phyloP scores from a whole-genome alignment of 2,888 invertebrate genomes.

The Boloria euphrosyne region DNA sequence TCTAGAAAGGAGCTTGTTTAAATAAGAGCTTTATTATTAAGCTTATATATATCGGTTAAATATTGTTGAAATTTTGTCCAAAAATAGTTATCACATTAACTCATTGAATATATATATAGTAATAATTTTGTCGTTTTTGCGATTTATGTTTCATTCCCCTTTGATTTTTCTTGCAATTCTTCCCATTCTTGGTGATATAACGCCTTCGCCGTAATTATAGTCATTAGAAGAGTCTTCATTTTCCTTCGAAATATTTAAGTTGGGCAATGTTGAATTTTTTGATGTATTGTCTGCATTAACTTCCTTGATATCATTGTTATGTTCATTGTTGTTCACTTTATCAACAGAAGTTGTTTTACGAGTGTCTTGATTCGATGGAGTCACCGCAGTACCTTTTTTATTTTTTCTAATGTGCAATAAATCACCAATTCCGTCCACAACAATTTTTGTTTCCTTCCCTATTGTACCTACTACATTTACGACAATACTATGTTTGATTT shows the following conservation, averaged over 20 bases:
- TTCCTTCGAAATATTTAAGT: conserved; percentile 1
- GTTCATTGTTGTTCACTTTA: neutral
- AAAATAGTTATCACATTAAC: too few species aligned
- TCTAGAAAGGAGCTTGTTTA: too few species aligned
- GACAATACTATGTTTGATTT: conserved; percentile 20
- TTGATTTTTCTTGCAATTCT: neutral
- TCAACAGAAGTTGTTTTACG: neutral
- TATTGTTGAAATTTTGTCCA: too few species aligned
- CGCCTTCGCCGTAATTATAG: conserved; percentile 21
- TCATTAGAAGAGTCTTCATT: neutral
- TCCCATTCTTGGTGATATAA: conserved; percentile 13
- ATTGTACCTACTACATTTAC: conserved; percentile 15
- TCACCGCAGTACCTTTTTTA: neutral
- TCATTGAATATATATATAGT: too few species aligned
- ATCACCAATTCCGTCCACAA: conserved; percentile 19
- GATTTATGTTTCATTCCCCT: neutral
- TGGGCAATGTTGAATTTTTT: neutral
- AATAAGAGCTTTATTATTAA: too few species aligned
- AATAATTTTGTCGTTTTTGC: neutral
- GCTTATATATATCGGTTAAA: too few species aligned
- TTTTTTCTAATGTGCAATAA: conserved; percentile 12
- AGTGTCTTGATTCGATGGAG: neutral
- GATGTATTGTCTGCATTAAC: neutral
- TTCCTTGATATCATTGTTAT: neutral
- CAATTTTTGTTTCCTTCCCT: conserved; percentile 23